phyloP scores from a whole-genome alignment of 2,888 invertebrate species.

The Drosophila maculinotata region DNA sequence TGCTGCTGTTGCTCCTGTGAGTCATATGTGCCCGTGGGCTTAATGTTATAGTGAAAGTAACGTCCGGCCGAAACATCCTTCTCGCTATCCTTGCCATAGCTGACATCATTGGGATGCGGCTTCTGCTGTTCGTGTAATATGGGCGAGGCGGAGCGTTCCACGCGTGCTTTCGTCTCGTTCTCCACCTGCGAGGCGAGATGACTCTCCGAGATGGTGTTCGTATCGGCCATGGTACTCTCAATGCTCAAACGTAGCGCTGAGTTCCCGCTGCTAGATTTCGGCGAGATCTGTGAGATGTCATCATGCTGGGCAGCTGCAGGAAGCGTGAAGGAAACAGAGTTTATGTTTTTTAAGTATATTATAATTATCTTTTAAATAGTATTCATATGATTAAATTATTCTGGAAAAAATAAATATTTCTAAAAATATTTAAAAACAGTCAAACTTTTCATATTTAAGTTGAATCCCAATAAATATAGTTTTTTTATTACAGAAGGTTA shows the following conservation, averaged over 20 bases:
- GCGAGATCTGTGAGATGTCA: constrained; percentile 89
- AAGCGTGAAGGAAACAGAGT: neutral
- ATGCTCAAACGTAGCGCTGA: constrained; percentile 57
- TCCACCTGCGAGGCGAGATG: constrained; percentile 48
- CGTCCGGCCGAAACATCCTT: constrained; percentile 78
- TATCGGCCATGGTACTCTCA: constrained; percentile 75
- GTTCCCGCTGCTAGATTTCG: constrained; percentile 86
- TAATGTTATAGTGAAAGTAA: constrained; percentile 84
- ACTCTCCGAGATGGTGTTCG: constrained; percentile 51
- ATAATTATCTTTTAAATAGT: too few relatives aligned
- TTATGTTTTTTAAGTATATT: too few relatives aligned
- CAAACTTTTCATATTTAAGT: too few relatives aligned
- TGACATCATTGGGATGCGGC: constrained; percentile 74
- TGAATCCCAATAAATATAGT: too few relatives aligned
- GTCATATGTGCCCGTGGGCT: constrained; percentile 82
- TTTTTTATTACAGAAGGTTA: too few relatives aligned
- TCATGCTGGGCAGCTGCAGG: constrained; percentile 70
- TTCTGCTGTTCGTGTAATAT: constrained; percentile 87
- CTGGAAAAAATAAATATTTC: too few relatives aligned
- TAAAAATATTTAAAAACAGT: too few relatives aligned
- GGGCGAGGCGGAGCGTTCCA: constrained; percentile 87
- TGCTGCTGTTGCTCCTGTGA: constrained; percentile 54
- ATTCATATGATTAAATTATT: too few relatives aligned
- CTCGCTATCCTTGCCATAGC: constrained; percentile 68
- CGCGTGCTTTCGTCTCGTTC: constrained; percentile 83